These are phyloP conservation scores for Pelvicachromis taeniatus DNA, from an alignment of 2,113 vertebrate species.

Conservation along the genomic window DNA sequence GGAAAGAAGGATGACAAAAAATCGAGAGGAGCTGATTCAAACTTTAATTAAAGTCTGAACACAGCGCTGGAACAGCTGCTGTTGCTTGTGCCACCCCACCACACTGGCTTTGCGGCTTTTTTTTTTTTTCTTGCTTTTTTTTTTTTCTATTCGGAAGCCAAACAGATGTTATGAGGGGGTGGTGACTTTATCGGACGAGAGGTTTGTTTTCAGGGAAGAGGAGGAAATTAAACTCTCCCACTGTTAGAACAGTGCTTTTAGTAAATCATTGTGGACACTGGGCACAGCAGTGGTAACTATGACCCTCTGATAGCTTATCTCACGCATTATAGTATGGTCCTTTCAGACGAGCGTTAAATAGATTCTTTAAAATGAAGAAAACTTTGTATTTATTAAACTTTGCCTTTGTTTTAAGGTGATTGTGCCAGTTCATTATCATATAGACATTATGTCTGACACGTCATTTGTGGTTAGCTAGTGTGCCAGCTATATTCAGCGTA, in stretches of 20 bases:
- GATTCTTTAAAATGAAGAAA: background rate
- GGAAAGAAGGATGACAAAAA: slow-evolving; percentile 28
- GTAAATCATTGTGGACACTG: slow-evolving; percentile 9
- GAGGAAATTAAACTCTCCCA: slow-evolving; percentile 34
- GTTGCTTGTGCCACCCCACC: slow-evolving; percentile 18
- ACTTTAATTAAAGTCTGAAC: slow-evolving; percentile 58
- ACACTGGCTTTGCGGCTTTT: slow-evolving; percentile 36
- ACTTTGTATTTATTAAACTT: background rate
- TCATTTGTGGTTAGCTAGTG: background rate
- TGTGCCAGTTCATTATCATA: background rate
- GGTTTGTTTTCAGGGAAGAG: slow-evolving; percentile 35
- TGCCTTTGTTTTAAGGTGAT: background rate
- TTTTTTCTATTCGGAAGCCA: slow-evolving; percentile 28
- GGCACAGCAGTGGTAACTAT: background rate
- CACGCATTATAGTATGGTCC: background rate
- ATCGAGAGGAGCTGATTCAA: slow-evolving; percentile 36
- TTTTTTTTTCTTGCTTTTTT: slow-evolving; percentile 15
- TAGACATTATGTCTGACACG: background rate
- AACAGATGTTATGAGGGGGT: slow-evolving; percentile 61
- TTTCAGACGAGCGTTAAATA: background rate
- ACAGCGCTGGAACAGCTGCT: slow-evolving; percentile 49
- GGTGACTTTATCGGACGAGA: slow-evolving; percentile 35
- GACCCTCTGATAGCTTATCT: background rate
- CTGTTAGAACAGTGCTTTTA: slow-evolving; percentile 14
- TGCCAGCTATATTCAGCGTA: background rate